Evolutionary conservation across 2,888 invertebrate genomes (phyloP).

Genomic region (Tachina fera): DNA sequence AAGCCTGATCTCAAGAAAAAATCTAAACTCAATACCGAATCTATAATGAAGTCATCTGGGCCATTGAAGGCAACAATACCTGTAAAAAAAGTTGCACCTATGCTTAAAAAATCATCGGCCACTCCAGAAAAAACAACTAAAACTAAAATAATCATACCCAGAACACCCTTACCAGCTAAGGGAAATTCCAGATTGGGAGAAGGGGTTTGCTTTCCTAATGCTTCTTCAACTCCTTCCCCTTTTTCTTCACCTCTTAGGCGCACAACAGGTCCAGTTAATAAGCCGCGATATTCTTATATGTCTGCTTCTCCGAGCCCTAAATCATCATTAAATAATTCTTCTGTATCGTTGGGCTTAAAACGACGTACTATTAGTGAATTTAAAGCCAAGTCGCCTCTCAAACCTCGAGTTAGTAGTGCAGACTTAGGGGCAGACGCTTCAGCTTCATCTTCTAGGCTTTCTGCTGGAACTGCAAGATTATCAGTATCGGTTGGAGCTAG

Average conservation of each 20-base stretch:
- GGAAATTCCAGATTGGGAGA: conserved; percentile 24
- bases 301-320: conserved; percentile 74
- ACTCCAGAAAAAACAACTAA: conserved; percentile 57
- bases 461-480: conserved; percentile 32
- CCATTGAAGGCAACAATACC: conserved; percentile 77
- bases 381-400: conserved; percentile 71
- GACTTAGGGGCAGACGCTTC: conserved; percentile 16
- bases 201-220: conserved; percentile 73
- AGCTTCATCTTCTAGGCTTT: conserved; percentile 7
- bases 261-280: conserved; percentile 51
- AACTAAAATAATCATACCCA: conserved; percentile 65
- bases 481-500: conserved; percentile 50
- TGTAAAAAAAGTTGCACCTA: conserved; percentile 75
- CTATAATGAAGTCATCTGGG: conserved; percentile 73
- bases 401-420: conserved; percentile 62
- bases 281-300: conserved; percentile 73
- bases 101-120: conserved; percentile 72
- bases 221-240: conserved; percentile 74
- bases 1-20: conserved; percentile 72
- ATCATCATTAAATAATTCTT: conserved; percentile 51
- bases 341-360: conserved; percentile 40
- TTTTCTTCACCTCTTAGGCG: conserved; percentile 71
- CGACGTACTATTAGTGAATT: conserved; percentile 70
- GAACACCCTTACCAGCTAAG: conserved; percentile 71
- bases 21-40: conserved; percentile 72